These are phyloP conservation scores for Perdix hodgsoniae DNA, from an alignment of 2,797 vertebrate species.

Conservation along the genomic window DNA sequence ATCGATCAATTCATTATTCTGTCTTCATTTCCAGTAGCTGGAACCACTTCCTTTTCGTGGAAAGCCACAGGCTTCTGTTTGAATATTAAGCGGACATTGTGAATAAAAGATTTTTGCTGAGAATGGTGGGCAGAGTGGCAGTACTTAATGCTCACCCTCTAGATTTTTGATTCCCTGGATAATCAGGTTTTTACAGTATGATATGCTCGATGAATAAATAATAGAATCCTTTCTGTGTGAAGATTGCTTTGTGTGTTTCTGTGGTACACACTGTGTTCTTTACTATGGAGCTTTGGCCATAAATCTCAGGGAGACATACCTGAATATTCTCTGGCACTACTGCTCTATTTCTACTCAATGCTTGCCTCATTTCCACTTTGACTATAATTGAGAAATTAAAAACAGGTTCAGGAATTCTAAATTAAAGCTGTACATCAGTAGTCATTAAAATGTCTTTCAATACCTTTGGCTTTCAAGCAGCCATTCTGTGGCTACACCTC, in stretches of 20 bases:
- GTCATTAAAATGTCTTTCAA: background rate
- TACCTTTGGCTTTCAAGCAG: background rate
- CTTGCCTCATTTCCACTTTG: background rate
- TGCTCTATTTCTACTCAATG: background rate
- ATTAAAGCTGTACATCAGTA: background rate
- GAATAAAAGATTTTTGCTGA: conserved; percentile 37
- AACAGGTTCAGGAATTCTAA: background rate
- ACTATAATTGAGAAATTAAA: conserved; percentile 3
- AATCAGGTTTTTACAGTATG: background rate
- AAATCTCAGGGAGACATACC: background rate
- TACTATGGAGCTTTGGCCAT: conserved; percentile 18
- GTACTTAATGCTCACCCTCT: background rate
- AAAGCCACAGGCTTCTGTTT: background rate
- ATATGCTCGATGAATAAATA: conserved; percentile 29
- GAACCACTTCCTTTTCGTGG: conserved; percentile 23
- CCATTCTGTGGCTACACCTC: background rate
- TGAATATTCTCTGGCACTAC: conserved; percentile 1
- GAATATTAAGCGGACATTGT: conserved; percentile 33
- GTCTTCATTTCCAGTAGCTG: conserved; percentile 26
- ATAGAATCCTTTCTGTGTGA: background rate
- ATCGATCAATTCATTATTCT: background rate
- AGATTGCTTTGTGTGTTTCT: conserved; percentile 44
- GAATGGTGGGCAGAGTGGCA: background rate
- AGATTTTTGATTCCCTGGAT: conserved; percentile 25
- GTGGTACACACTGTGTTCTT: background rate